A percentile compares a stretch with the other conserved stretches of the same genome.
phyloP scores from a whole-genome alignment of 2,888 invertebrate species.

The Tanytarsus gracilentus region DNA sequence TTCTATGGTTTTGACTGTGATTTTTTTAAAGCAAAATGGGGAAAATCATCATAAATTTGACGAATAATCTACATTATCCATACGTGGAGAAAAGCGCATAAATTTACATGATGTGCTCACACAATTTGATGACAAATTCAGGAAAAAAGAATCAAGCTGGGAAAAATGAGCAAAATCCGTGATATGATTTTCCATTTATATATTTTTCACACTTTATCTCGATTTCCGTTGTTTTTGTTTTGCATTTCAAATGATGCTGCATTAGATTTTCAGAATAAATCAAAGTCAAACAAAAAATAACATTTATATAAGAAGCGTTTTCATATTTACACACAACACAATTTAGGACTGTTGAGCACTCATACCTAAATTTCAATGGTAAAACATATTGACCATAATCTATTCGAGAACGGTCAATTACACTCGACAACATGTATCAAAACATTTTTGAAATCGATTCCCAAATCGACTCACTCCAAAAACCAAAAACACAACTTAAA shows the following conservation, averaged over 20 bases:
- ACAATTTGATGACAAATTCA: not conserved
- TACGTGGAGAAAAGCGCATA: slow-evolving; percentile 21
- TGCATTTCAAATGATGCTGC: too few species aligned
- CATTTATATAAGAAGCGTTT: too few species aligned
- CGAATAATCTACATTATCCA: slow-evolving; percentile 27
- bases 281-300: too few species aligned
- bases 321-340: not conserved
- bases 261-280: too few species aligned
- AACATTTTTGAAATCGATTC: slow-evolving; percentile 24
- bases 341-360: not conserved
- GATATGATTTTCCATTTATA: slow-evolving; percentile 27
- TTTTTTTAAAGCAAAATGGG: too few species aligned
- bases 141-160: not conserved
- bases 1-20: too few species aligned
- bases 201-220: not conserved
- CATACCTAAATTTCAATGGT: slow-evolving; percentile 1
- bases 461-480: not conserved
- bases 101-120: slow-evolving; percentile 6
- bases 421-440: slow-evolving; percentile 13
- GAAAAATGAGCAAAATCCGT: slow-evolving; percentile 25
- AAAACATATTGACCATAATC: slow-evolving; percentile 22
- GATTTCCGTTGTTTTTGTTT: too few species aligned
- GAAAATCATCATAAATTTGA: slow-evolving; percentile 23
- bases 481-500: not conserved
- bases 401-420: slow-evolving; percentile 27